Evolutionary conservation across 2,888 invertebrate species (phyloP), one percentile per base, ranked within the genome.

Genomic region (Galerucella calmariensis): DNA sequence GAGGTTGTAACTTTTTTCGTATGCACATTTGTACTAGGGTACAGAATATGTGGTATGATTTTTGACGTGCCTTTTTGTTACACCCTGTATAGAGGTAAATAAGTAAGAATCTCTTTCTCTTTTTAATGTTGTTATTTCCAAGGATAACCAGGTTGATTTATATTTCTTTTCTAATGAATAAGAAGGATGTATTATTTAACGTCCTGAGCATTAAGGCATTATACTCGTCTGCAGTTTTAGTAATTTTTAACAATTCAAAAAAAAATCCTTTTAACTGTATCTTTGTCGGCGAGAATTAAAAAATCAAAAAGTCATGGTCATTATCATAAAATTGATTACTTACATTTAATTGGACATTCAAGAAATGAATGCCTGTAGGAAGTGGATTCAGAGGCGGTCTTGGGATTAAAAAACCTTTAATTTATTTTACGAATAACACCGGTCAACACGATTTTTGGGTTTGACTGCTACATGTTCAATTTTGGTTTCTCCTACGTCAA

Each of bases 321-420:
- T 69, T 69, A 69, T 69, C 69, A 69, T 61, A 69, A 69, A 69
- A 69, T 69, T 69, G 61, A 69, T 69, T 69, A 61, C 69, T 48
- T 61, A 44, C 44, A 69, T 69, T 69, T 69, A 69, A 69, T 69
- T 69, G 48, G 69, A 69, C 69, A 69, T 44, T 61, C 69, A 61
- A n/a, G 61, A 44, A 69, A 24, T 59, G 24, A 69, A 61, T 20
- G 69, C 61, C 16, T 59, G 58, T 68, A 68, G 48, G 61, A 61
- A 59, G 27, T 69, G 59, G 48, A 61, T 5, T 44, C 56, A 59
- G 58, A 61, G 69, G 16, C 58, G 16, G 46, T 20, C 9, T 20
- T 20, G 10, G 10, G 10, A 56, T 56, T 41, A 51, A 51, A 20
- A 56, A 53, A 53, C 53, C n/a, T 6, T 20, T 0, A 16, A 56